Base-by-base conservation (phyloP, 2,888 invertebrate genomes). In the Mamestra brassicae region DNA sequence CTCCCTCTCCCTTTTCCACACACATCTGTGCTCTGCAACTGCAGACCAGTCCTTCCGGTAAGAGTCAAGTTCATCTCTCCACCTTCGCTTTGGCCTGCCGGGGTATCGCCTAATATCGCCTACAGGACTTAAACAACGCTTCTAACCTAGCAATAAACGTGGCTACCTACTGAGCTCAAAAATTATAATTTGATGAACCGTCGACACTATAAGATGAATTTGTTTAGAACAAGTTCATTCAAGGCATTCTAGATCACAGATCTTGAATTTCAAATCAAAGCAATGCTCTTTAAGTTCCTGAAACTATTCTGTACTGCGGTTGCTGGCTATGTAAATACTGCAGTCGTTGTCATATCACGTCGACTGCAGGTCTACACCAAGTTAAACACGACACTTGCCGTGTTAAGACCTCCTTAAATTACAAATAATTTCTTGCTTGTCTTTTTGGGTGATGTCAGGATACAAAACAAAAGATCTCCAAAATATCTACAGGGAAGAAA, bases 331-430 rank as follows among this genome's bases (percentile, higher is more conserved):
- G 47, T 15, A n/a, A 61, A 50, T 54, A 42, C 73, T 36, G 55
- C 64, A 80, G 60, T 38, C 10, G 17, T 11, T 72, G 60, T 79
- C 73, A 72, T 54, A 54, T 58, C 57, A 78, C n/a, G 74, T 80
- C 62, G 67, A 47, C n/a, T 54, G 80, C 66, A 74, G 57, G 63
- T 73, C 38, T 26, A 42, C n/a, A 57, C 61, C 34, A 34, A 61
- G 34, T 55, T 38, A 11, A 79, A 80, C 66, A 80, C 58, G 80
- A 67, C 62, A 78, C 58, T 17, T 63, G 61, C 47, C 74, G 58
- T 74, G 58, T 42, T 62, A 11, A 45, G 57, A 58, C 38, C 17
- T 80, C 57, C 38, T 80, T 36, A 67, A 67, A 63, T 54, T 64
- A 64, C 26, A 13, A 67, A 64, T 36, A 36, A 73, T 58, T 74